Evolutionary conservation across 2,888 invertebrate species (phyloP).

Genomic region (Melanargia galathea): DNA sequence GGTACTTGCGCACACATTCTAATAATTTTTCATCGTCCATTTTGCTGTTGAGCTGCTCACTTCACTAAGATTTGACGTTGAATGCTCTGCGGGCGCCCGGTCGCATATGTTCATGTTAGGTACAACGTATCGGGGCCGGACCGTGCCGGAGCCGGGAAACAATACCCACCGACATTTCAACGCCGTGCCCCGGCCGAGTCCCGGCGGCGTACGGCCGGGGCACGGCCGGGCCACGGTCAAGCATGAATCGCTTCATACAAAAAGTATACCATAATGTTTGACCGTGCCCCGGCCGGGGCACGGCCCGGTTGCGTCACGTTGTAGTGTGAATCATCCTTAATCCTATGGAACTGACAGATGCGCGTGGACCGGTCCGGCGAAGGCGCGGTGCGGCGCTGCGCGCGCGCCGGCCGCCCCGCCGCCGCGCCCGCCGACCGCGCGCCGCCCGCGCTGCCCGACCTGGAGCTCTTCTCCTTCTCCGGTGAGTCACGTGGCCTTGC

Average conservation of each 20-base stretch:
- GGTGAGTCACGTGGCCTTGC: conserved; percentile 46
- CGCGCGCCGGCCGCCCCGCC: conserved; percentile 44
- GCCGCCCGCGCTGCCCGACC: conserved; percentile 61
- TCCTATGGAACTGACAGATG: conserved; percentile 44
- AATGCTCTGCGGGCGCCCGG: neutral
- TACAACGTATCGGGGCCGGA: too few relatives aligned
- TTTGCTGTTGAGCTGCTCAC: neutral
- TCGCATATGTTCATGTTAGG: neutral
- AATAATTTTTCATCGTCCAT: neutral
- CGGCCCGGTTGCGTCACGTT: neutral
- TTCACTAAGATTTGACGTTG: too few relatives aligned
- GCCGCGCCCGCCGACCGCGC: conserved; percentile 48
- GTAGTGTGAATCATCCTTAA: neutral
- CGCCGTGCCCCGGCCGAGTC: too few relatives aligned
- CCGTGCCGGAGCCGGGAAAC: too few relatives aligned
- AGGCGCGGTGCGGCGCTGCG: conserved; percentile 52
- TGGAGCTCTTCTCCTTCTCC: conserved; percentile 55
- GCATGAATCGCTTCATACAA: too few relatives aligned
- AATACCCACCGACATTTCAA: too few relatives aligned
- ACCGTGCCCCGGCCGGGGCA: too few relatives aligned
- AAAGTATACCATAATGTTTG: too few relatives aligned
- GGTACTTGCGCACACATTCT: neutral
- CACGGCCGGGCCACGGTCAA: too few relatives aligned
- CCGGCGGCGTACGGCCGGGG: too few relatives aligned
- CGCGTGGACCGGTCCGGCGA: conserved; percentile 57